Evolutionary conservation across 2,888 invertebrate genomes (phyloP), one percentile per base, ranked within the genome.

Genomic region (Cheilosia scutellata): DNA sequence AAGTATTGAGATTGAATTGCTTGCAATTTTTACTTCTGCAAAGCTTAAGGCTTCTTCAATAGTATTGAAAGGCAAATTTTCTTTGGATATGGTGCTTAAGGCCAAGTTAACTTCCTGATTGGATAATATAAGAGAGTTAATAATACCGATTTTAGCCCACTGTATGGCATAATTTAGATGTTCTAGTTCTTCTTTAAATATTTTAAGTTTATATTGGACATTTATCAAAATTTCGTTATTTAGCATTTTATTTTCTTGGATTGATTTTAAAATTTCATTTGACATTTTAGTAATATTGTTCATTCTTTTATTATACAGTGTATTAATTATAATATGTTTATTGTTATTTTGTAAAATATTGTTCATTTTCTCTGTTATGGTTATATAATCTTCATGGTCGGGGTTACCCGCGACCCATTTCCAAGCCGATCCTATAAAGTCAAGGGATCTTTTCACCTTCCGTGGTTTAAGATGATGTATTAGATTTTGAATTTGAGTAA

Each of bases 91-190:
- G 27, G 58, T 79, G 37, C 58, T 55, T 31, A 60, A 71, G n/a
- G 49, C 63, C 31, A 72, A 33, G 20, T 58, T 62, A 44, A 78
- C 71, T 65, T 87, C 79, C 60, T 53, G 33, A 47, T 72, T 79
- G 27, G 76, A 87, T 27, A 87, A 49, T 20, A 87, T 70, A 16
- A 82, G 44, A 37, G 83, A 77, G 33, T 83, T 87, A 20, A 84
- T 58, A 33, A 86, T 66, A 13, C 53, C 53, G 25, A 82, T 16
- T 31, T 71, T 75, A 5, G 86, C 75, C 78, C 79, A 82, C 53
- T 86, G 76, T 37, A 83, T 83, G 33, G 87, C 83, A 63, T 72
- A 62, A 51, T 74, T 70, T 40, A 84, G 62, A 53, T 86, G 71
- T 44, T 60, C 44, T 42, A 80, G 58, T 70, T 82, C 82, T 70